A percentile compares a stretch with the other conserved stretches of the same genome.
These are phyloP conservation scores for Sebastes steindachneri DNA, from an alignment of 2,797 vertebrate species.

Conservation along the genomic window DNA sequence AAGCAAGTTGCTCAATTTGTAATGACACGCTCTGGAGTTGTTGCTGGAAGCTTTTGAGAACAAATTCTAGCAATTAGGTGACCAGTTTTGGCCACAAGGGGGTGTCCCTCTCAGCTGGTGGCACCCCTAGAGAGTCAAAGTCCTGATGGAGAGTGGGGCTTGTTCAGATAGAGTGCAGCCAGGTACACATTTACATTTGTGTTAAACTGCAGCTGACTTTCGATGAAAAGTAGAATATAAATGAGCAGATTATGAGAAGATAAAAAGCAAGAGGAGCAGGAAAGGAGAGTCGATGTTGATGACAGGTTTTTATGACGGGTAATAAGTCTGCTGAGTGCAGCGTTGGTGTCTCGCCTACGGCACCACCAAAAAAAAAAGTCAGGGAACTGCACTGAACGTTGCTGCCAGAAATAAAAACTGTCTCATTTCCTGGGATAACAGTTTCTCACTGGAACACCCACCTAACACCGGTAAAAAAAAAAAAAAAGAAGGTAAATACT, in stretches of 20 bases:
- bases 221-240: not conserved
- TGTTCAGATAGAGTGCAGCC: not conserved
- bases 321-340: not conserved
- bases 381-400: not conserved
- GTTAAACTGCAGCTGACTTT: not conserved
- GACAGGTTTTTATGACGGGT: not conserved
- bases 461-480: not conserved
- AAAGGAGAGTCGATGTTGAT: not conserved
- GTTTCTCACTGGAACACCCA: not conserved
- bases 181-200: not conserved
- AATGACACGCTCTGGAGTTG: not conserved
- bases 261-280: not conserved
- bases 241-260: not conserved
- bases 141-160: not conserved
- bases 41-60: not conserved
- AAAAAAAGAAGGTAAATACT: not conserved
- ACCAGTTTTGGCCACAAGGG: constrained; percentile 10
- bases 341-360: not conserved
- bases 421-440: constrained; percentile 13
- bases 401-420: constrained; percentile 17
- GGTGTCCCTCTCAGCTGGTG: not conserved
- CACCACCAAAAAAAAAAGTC: not conserved
- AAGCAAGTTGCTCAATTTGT: not conserved
- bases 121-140: not conserved
- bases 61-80: not conserved